Conservation (phyloP, 2,888 invertebrate genomes). For the Palloptera scutellata region DNA sequence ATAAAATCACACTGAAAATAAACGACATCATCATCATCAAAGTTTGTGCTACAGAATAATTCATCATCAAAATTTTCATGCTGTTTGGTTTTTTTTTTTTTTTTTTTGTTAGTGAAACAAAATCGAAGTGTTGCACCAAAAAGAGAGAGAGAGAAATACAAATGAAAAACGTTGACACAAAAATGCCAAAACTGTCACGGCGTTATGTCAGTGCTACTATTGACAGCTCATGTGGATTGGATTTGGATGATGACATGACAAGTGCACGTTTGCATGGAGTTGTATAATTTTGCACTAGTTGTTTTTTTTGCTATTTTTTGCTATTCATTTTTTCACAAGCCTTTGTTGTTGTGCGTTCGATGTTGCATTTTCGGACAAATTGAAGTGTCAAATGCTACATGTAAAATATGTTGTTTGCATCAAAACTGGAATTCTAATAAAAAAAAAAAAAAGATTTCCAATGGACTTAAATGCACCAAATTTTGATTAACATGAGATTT, state of each 20-base stretch:
- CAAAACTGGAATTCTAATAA: no score
- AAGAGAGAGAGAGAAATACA: background rate
- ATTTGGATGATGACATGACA: constrained; percentile 13
- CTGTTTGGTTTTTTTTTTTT: background rate
- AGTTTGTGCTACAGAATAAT: constrained; percentile 12
- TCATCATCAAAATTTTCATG: constrained; percentile 14
- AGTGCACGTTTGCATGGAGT: background rate
- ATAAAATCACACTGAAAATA: no score
- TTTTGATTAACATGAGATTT: no score
- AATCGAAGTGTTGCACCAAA: background rate
- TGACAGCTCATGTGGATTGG: background rate
- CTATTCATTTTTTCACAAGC: background rate
- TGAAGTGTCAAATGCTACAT: background rate
- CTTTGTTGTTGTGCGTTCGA: background rate
- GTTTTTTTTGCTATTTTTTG: background rate
- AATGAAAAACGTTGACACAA: background rate
- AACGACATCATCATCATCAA: no score
- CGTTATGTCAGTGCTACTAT: background rate
- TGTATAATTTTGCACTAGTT: background rate
- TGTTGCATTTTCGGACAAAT: background rate
- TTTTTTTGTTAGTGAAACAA: background rate
- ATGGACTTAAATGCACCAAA: no score
- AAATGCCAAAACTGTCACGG: constrained; percentile 3
- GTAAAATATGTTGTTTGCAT: no score
- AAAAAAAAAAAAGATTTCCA: no score